A percentile compares a stretch with the other conserved stretches of the same genome.
phyloP scores from a whole-genome alignment of 2,113 vertebrate species.

The Neotoma lepida region DNA sequence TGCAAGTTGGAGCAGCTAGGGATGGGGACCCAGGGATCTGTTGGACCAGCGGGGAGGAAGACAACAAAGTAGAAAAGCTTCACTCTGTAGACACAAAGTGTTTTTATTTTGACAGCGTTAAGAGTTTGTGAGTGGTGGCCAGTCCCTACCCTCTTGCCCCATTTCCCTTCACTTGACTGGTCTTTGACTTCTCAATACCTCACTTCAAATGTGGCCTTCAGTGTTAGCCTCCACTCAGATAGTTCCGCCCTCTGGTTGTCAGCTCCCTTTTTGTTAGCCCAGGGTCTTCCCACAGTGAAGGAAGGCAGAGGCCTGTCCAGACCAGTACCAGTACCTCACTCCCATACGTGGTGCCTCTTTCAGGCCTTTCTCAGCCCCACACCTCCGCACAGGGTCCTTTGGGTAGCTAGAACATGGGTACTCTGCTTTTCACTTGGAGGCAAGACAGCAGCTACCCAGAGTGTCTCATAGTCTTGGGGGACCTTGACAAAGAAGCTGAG shows the following conservation, averaged over 20 bases:
- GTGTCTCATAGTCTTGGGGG: background rate
- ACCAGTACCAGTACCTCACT: background rate
- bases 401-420: background rate
- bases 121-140: no score
- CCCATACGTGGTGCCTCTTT: background rate
- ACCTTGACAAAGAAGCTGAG: slow-evolving; percentile 42
- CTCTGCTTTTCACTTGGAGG: background rate
- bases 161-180: background rate
- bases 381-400: background rate
- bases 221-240: background rate
- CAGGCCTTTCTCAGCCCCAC: background rate
- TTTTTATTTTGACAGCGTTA: slow-evolving; percentile 52
- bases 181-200: background rate
- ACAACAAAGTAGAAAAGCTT: background rate
- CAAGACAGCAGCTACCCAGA: background rate
- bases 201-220: background rate
- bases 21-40: background rate
- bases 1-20: background rate
- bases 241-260: background rate
- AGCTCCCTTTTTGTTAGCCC: background rate
- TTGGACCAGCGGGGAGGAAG: background rate
- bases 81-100: background rate
- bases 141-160: background rate
- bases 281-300: background rate
- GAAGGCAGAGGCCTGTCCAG: background rate